Conservation (phyloP, 2,888 invertebrate species). For the Tubulanus polymorphus region DNA sequence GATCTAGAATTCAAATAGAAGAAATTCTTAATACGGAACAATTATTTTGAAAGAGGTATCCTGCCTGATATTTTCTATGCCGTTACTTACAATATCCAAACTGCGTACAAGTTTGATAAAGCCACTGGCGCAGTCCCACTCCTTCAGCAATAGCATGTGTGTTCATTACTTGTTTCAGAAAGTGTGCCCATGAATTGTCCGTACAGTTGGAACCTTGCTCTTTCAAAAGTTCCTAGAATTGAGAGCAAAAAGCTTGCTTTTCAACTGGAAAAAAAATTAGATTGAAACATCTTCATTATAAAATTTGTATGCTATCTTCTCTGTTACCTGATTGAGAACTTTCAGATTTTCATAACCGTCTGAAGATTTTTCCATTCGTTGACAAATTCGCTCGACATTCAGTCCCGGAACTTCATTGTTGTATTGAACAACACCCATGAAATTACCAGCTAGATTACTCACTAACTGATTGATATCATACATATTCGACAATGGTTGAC, state of each 20-base stretch:
- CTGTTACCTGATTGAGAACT: too few relatives aligned
- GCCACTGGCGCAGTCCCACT: constrained; percentile 29
- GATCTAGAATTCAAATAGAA: constrained; percentile 21
- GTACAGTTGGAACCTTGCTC: constrained; percentile 21
- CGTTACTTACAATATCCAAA: constrained; percentile 33
- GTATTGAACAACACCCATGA: constrained; percentile 31
- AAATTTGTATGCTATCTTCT: too few relatives aligned
- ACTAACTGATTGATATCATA: constrained; percentile 26
- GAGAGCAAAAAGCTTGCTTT: too few relatives aligned
- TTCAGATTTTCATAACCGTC: constrained; percentile 13
- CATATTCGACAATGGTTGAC: constrained; percentile 19
- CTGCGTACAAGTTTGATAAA: constrained; percentile 35
- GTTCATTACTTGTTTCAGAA: constrained; percentile 22
- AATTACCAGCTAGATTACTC: constrained; percentile 28
- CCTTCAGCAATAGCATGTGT: constrained; percentile 23
- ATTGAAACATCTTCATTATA: too few relatives aligned
- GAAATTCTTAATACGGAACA: neutral
- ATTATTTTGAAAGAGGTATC: neutral
- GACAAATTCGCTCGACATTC: constrained; percentile 24
- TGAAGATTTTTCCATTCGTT: constrained; percentile 19
- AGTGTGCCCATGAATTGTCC: constrained; percentile 27
- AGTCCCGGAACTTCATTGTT: constrained; percentile 25
- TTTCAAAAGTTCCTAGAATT: too few relatives aligned
- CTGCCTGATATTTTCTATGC: too few relatives aligned
- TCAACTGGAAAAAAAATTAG: too few relatives aligned